phyloP scores from a whole-genome alignment of 2,797 vertebrate genomes.

The Myripristis murdjan region DNA sequence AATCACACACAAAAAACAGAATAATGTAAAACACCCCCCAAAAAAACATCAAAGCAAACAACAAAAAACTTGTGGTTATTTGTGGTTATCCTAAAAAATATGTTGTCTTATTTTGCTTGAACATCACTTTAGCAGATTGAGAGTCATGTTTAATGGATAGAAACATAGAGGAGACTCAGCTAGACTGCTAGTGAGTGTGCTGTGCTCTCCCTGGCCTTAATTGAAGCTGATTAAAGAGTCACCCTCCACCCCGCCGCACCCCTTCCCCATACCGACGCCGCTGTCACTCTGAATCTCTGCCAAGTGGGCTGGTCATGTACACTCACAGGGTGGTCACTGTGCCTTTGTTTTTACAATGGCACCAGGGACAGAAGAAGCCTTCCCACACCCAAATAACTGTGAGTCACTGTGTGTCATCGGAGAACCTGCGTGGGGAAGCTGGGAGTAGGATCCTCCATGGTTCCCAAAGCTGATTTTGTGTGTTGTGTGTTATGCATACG shows the following conservation, averaged over 20 bases:
- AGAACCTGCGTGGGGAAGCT: conserved; percentile 32
- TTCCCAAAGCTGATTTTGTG: conserved; percentile 47
- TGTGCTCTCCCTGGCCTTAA: conserved; percentile 80
- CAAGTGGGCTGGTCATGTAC: conserved; percentile 64
- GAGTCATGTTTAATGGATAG: conserved; percentile 25
- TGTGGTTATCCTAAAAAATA: not conserved
- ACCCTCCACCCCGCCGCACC: too few species aligned
- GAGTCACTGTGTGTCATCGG: conserved; percentile 77
- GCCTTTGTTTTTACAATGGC: conserved; percentile 76
- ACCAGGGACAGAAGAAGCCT: conserved; percentile 62
- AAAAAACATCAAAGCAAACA: not conserved
- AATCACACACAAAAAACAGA: not conserved
- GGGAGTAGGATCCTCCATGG: conserved; percentile 46
- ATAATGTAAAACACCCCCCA: not conserved
- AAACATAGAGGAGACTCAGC: conserved; percentile 41
- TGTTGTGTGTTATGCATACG: conserved; percentile 22
- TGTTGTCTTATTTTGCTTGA: not conserved
- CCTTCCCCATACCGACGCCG: conserved; percentile 68
- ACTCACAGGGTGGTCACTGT: conserved; percentile 82
- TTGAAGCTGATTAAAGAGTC: conserved; percentile 84
- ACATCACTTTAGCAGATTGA: conserved; percentile 12
- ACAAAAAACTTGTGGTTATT: not conserved
- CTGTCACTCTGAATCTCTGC: conserved; percentile 81
- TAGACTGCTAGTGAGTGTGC: conserved; percentile 45
- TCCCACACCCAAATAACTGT: conserved; percentile 62